Evolutionary conservation across 2,113 vertebrate genomes (phyloP).

Genomic region (Tyrannus savana): DNA sequence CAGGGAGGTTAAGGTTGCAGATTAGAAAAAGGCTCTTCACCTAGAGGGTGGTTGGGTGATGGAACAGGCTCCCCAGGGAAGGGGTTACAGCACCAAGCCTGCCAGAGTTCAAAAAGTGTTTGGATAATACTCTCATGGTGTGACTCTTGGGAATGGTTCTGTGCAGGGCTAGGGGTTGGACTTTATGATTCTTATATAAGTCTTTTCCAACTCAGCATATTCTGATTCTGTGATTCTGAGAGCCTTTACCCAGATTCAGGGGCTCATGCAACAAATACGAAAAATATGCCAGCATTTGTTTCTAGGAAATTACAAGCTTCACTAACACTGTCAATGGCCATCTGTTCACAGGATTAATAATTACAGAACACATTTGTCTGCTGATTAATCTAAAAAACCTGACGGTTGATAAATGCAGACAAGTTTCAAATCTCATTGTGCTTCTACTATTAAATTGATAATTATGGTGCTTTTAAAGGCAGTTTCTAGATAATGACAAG

Average conservation of each 20-base stretch:
- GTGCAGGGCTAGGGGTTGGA: neutral
- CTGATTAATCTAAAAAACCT: neutral
- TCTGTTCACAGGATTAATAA: conserved; percentile 40
- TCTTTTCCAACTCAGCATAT: neutral
- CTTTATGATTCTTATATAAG: neutral
- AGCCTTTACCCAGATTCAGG: neutral
- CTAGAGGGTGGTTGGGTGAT: neutral
- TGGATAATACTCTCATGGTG: neutral
- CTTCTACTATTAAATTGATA: neutral
- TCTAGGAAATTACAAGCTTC: conserved; percentile 19
- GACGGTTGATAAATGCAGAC: neutral
- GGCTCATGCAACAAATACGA: neutral
- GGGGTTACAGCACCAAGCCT: neutral
- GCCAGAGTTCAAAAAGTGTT: neutral
- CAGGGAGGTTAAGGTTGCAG: neutral
- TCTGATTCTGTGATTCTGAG: neutral
- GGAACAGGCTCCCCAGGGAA: neutral
- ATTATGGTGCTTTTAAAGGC: neutral
- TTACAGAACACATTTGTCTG: conserved; percentile 20
- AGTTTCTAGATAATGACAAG: neutral
- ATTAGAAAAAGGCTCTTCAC: neutral
- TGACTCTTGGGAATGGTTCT: neutral
- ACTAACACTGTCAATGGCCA: conserved; percentile 11
- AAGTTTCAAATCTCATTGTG: neutral
- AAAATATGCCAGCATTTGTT: conserved; percentile 12